Conservation (phyloP, 2,797 vertebrate species). For the Netta rufina region DNA sequence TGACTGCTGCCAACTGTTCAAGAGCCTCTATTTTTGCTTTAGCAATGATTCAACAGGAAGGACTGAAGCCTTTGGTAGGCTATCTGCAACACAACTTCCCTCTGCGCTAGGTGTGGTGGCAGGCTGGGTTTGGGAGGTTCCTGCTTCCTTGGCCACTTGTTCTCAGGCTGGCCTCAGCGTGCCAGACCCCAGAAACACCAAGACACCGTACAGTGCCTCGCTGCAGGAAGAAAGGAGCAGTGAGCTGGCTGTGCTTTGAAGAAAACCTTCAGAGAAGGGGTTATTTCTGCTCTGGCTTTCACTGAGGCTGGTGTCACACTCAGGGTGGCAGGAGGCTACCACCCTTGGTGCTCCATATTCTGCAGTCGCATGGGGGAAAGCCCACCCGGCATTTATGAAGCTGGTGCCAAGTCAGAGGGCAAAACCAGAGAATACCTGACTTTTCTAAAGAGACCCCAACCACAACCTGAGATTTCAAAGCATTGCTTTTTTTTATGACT, state of each 20-base stretch:
- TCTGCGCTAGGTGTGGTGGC: rapidly evolving
- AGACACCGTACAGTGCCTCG: rapidly evolving
- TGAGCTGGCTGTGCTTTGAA: neutral
- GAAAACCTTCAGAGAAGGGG: neutral
- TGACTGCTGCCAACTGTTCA: neutral
- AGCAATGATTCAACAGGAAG: neutral
- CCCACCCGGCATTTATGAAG: neutral
- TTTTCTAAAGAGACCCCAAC: neutral
- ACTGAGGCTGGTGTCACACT: neutral
- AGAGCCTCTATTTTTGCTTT: neutral
- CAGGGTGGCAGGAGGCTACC: neutral
- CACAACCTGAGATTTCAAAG: neutral
- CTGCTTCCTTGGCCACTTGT: rapidly evolving
- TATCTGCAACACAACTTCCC: neutral
- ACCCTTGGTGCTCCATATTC: neutral
- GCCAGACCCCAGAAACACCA: neutral
- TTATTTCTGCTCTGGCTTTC: neutral
- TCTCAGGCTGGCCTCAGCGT: neutral
- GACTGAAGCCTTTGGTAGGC: neutral
- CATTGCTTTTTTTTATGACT: neutral
- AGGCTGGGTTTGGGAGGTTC: neutral
- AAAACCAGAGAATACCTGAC: neutral
- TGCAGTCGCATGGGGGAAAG: rapidly evolving
- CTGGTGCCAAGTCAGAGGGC: neutral
- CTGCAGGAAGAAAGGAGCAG: neutral